Conservation (phyloP, 1,140 invertebrate genomes). For the Panagrolaimus sp. region DNA sequence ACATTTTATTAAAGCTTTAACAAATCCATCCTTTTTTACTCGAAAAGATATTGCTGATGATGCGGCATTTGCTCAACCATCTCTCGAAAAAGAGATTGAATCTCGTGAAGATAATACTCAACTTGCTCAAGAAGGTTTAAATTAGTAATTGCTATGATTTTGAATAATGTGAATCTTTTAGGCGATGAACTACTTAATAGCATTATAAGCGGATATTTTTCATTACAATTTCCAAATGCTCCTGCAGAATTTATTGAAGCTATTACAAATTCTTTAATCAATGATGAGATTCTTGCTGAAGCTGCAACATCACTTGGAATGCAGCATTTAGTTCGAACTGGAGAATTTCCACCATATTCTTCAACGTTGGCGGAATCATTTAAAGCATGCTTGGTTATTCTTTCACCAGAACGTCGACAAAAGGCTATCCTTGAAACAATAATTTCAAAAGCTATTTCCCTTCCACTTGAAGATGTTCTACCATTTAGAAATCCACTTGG, state of each 20-base stretch:
- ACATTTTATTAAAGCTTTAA: slow-evolving; percentile 31
- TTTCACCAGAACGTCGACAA: slow-evolving; percentile 28
- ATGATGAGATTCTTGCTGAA: slow-evolving; percentile 13
- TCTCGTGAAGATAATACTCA: slow-evolving; percentile 3
- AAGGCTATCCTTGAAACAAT: slow-evolving; percentile 34
- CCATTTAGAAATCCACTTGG: slow-evolving; percentile 47
- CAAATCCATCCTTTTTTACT: slow-evolving; percentile 35
- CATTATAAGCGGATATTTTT: slow-evolving; percentile 26
- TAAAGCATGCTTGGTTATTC: slow-evolving; percentile 30
- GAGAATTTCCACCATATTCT: slow-evolving; percentile 32
- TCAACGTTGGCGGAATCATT: slow-evolving; percentile 32
- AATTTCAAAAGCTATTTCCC: slow-evolving; percentile 27
- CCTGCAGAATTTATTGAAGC: slow-evolving; percentile 42
- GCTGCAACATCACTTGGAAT: slow-evolving; percentile 33
- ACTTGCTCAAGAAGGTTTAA: not conserved
- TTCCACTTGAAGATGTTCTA: slow-evolving; percentile 48
- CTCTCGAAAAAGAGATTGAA: slow-evolving; percentile 9
- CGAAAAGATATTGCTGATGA: slow-evolving; percentile 28
- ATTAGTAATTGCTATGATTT: not conserved
- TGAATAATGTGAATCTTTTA: slow-evolving; percentile 16
- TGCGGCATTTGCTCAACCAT: slow-evolving; percentile 20
- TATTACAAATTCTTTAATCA: slow-evolving; percentile 25
- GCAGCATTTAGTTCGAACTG: slow-evolving; percentile 39
- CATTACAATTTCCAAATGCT: slow-evolving; percentile 41
- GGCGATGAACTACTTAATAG: slow-evolving; percentile 18